Conservation (phyloP, 2,113 vertebrate genomes). For the Condylura cristata region DNA sequence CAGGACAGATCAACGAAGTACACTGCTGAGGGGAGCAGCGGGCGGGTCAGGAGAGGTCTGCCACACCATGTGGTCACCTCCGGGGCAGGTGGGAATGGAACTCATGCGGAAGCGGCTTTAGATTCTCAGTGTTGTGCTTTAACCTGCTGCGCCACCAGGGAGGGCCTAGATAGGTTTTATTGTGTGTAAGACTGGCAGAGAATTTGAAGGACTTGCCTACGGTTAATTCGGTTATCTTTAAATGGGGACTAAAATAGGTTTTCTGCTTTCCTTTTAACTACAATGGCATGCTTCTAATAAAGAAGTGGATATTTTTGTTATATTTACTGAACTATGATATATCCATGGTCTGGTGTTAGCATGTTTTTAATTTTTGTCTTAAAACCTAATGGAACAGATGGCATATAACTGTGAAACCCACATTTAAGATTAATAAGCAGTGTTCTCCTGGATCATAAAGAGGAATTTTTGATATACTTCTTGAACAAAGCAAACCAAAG, state of each 20-base stretch:
- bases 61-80: too few relatives aligned
- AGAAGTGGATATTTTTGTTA: constrained; percentile 33
- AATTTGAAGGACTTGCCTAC: not conserved
- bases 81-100: too few relatives aligned
- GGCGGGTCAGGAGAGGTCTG: too few relatives aligned
- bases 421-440: constrained; percentile 4
- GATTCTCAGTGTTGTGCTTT: too few relatives aligned
- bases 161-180: not conserved
- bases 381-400: not conserved
- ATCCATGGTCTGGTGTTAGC: not conserved
- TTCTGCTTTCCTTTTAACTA: constrained; percentile 25
- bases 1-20: too few relatives aligned
- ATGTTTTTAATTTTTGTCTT: constrained; percentile 54
- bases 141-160: too few relatives aligned
- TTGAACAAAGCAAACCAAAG: not conserved
- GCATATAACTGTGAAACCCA: constrained; percentile 36
- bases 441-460: constrained; percentile 6
- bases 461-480: not conserved
- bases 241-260: not conserved
- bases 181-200: not conserved
- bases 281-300: not conserved
- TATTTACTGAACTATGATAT: constrained; percentile 13
- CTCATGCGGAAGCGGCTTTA: too few relatives aligned
- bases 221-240: not conserved
- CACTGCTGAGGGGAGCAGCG: too few relatives aligned